Base-by-base conservation (phyloP, 2,113 vertebrate species). In the Aldabrachelys gigantea region DNA sequence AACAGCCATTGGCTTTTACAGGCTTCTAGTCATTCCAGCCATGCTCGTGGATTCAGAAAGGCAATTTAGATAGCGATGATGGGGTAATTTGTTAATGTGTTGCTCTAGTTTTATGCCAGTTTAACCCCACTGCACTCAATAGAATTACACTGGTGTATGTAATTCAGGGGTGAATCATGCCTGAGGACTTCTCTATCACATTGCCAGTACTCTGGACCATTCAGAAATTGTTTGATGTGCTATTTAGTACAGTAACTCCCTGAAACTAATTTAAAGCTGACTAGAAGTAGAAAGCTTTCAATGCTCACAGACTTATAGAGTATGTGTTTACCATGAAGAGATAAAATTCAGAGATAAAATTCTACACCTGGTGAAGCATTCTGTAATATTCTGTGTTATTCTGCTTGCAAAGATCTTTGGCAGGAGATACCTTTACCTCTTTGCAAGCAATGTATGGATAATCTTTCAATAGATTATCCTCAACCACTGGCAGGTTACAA, bases 381-480 rank as follows among this genome's bases (percentile, higher is more conserved):
- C 89, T 89, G 19, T 57, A 92, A 92, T 57, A 75, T 82, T 87
- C 13, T 91, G 90, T 95, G 76, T 4, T 86, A 4, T 91, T 86
- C 62, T 89, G 11, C 14, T 81, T 88, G 3, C 76, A 88, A 81
- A 2, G 38, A 72, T 44, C 17, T 92, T 84, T 65, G 22, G 86
- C 6, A 85, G n/a, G n/a, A 72, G n/a, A 75, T 75, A 87, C 49
- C 0, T 83, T 85, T 88, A 78, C 24, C 49, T 91, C 38, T 76
- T 88, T 38, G n/a, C 1, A 2, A 94, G 80, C 25, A 75, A 9
- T 2, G 1, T 89, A 91, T 89, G n/a, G 17, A 13, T 84, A 92
- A 94, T 96, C 75, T 91, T 96, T 90, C 78, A 92, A 82, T 38
- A 94, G 83, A 95, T 94, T 84, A 89, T 90, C 24, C 41, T 86